Conservation (phyloP, 2,797 vertebrate genomes). For the Sebastes aleutianus region DNA sequence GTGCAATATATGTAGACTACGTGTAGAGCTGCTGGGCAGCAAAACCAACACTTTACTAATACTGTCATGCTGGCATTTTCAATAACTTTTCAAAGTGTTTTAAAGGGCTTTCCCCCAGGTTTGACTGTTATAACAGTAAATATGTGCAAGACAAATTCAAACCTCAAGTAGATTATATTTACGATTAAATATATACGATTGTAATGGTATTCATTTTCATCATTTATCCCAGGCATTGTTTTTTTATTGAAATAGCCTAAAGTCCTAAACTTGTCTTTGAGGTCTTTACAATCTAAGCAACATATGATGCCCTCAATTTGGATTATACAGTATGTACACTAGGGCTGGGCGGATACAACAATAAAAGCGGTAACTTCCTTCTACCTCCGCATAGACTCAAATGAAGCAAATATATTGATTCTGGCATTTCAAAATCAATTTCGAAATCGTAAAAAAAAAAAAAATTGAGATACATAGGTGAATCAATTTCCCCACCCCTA, state of each 20-base stretch:
- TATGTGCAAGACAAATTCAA: neutral
- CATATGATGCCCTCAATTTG: neutral
- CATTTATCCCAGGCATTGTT: neutral
- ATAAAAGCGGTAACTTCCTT: too few relatives aligned
- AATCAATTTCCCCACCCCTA: rapidly evolving
- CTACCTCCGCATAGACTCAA: too few relatives aligned
- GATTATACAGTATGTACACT: neutral
- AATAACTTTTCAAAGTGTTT: neutral
- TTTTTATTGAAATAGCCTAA: neutral
- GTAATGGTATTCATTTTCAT: neutral
- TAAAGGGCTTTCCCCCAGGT: neutral
- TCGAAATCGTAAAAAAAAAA: too few relatives aligned
- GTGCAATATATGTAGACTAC: neutral
- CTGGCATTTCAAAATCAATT: too few relatives aligned
- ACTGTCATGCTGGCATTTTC: neutral
- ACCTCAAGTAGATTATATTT: neutral
- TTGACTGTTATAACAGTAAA: neutral
- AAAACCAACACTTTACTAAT: neutral
- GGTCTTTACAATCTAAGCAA: neutral
- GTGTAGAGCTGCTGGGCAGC: neutral
- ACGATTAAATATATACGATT: neutral
- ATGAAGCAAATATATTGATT: too few relatives aligned
- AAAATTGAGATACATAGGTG: too few relatives aligned
- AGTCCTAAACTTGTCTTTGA: neutral
- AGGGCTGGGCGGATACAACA: rapidly evolving